Conservation (phyloP, 2,888 invertebrate genomes). For the Cantharis flavilabris region DNA sequence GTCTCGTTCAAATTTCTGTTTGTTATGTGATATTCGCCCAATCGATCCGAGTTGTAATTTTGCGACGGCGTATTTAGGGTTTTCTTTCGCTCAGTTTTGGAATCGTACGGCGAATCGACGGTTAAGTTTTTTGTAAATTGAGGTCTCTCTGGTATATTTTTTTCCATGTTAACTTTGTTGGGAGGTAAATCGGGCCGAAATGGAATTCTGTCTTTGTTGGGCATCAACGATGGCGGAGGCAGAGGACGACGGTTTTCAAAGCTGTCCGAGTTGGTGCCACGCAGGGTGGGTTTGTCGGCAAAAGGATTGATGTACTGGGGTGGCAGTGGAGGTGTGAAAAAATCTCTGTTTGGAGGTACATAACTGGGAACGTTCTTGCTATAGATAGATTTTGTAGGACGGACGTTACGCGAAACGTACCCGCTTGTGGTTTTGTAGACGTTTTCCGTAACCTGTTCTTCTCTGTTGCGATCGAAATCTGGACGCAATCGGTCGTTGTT, state of each 20-base stretch:
- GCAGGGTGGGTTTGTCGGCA: slow-evolving; percentile 85
- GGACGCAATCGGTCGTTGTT: slow-evolving; percentile 55
- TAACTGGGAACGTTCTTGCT: slow-evolving; percentile 79
- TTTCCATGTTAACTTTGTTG: slow-evolving; percentile 49
- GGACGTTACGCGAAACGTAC: slow-evolving; percentile 64
- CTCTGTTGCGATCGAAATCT: slow-evolving; percentile 40
- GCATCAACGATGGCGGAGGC: slow-evolving; percentile 82
- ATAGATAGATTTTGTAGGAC: slow-evolving; percentile 63
- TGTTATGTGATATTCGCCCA: slow-evolving; percentile 51
- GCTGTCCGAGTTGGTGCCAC: slow-evolving; percentile 66
- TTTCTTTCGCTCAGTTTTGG: slow-evolving; percentile 67
- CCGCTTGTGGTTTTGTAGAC: slow-evolving; percentile 52
- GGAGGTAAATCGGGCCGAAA: slow-evolving; percentile 69
- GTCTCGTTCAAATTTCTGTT: slow-evolving; percentile 49
- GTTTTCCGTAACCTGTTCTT: slow-evolving; percentile 50
- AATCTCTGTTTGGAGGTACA: slow-evolving; percentile 77
- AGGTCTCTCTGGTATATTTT: slow-evolving; percentile 39
- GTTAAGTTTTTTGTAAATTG: slow-evolving; percentile 28
- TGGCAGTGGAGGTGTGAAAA: slow-evolving; percentile 80
- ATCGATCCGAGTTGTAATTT: slow-evolving; percentile 56
- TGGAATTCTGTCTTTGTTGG: slow-evolving; percentile 82
- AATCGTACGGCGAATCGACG: slow-evolving; percentile 37
- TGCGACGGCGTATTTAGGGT: slow-evolving; percentile 76
- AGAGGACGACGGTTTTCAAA: slow-evolving; percentile 76
- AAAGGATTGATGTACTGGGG: slow-evolving; percentile 85